These are phyloP conservation scores for Pristionchus entomophagus DNA, from an alignment of 2,888 invertebrate genomes.

Conservation along the genomic window DNA sequence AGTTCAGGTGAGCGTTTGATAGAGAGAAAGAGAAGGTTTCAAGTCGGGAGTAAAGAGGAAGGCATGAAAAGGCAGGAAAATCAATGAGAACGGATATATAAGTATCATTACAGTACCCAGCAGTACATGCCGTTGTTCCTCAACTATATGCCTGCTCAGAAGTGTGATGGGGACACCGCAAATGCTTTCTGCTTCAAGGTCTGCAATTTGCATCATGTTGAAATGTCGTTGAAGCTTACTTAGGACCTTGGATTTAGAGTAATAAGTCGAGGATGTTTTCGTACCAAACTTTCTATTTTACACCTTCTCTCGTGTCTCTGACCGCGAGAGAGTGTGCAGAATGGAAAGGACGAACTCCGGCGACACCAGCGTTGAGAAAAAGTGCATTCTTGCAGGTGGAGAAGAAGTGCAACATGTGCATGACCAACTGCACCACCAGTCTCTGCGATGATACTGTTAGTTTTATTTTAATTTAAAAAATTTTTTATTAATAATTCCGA, in stretches of 20 bases:
- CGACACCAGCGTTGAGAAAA: too few species aligned
- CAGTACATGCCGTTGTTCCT: conserved; percentile 40
- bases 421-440: conserved; percentile 9
- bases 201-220: not conserved
- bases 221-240: too few species aligned
- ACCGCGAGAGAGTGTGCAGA: too few species aligned
- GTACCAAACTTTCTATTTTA: too few species aligned
- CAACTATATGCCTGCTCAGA: conserved; percentile 42
- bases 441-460: not conserved
- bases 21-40: too few species aligned
- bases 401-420: conserved; percentile 18
- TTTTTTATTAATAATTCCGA: not conserved
- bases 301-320: too few species aligned
- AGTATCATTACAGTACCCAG: conserved; percentile 3
- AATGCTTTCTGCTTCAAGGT: conserved; percentile 31
- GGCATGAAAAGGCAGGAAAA: too few species aligned
- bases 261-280: too few species aligned
- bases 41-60: too few species aligned
- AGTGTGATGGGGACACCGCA: not conserved
- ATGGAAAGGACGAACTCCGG: too few species aligned
- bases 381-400: conserved; percentile 2
- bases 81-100: too few species aligned
- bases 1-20: not conserved
- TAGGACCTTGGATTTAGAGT: too few species aligned
- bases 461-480: not conserved